phyloP scores from a whole-genome alignment of 2,797 vertebrate genomes.

The Hapalemur alaotrensis region DNA sequence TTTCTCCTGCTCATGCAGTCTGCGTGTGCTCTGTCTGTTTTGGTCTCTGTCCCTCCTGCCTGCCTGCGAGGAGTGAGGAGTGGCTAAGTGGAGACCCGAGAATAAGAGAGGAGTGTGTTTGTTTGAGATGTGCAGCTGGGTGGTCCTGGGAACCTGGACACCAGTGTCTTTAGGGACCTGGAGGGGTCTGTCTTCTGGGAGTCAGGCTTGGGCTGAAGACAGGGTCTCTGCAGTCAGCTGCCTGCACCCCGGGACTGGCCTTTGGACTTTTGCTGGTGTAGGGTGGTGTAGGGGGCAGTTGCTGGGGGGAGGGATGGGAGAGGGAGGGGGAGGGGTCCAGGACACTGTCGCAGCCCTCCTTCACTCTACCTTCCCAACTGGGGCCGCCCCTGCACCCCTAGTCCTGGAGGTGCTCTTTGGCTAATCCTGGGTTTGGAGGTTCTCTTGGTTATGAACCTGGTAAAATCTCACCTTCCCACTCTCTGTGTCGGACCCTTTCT shows the following conservation, averaged over 20 bases:
- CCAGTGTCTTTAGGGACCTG: not conserved
- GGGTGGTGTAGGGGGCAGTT: too few species aligned
- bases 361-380: not conserved
- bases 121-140: not conserved
- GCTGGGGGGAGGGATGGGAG: not conserved
- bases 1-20: not conserved
- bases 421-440: not conserved
- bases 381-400: accelerated
- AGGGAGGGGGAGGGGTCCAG: not conserved
- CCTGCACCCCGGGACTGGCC: not conserved
- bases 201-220: not conserved
- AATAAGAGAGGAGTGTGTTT: too few species aligned
- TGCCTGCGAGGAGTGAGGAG: not conserved
- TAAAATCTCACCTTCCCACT: not conserved
- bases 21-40: not conserved
- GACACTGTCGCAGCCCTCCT: not conserved
- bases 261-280: not conserved
- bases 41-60: not conserved
- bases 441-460: not conserved
- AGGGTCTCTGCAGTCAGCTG: not conserved
- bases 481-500: not conserved
- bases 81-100: not conserved
- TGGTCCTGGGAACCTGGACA: not conserved
- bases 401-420: not conserved
- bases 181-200: not conserved